phyloP scores from a whole-genome alignment of 2,888 invertebrate species.

The Tetramorium bicarinatum region DNA sequence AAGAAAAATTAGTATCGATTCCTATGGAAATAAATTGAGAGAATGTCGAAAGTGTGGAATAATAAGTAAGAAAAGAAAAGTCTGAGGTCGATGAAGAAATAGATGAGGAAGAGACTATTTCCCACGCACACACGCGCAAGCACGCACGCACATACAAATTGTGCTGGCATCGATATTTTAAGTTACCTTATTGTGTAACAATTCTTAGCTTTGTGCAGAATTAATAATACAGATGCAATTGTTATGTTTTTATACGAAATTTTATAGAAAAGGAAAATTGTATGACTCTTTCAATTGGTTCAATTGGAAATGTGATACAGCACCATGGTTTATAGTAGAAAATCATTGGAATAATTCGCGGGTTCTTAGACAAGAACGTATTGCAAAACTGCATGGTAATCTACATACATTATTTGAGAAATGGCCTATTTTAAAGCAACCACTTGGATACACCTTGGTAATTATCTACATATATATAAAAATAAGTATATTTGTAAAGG shows the following conservation, averaged over 20 bases:
- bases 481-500: background rate
- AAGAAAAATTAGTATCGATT: background rate
- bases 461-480: background rate
- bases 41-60: conserved; percentile 3
- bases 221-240: background rate
- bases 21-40: background rate
- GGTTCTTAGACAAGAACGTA: background rate
- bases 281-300: background rate
- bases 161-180: no score
- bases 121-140: background rate
- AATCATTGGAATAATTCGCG: background rate
- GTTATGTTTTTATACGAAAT: background rate
- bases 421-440: conserved; percentile 19
- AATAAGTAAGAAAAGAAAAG: background rate
- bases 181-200: background rate
- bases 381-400: background rate
- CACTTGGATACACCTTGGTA: background rate
- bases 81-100: background rate
- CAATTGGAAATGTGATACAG: background rate
- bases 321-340: conserved; percentile 6
- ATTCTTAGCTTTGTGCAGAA: background rate
- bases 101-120: background rate
- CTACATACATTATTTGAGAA: background rate
- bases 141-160: no score
- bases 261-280: background rate